phyloP scores from a whole-genome alignment of 2,113 vertebrate genomes.

The Alces alces region DNA sequence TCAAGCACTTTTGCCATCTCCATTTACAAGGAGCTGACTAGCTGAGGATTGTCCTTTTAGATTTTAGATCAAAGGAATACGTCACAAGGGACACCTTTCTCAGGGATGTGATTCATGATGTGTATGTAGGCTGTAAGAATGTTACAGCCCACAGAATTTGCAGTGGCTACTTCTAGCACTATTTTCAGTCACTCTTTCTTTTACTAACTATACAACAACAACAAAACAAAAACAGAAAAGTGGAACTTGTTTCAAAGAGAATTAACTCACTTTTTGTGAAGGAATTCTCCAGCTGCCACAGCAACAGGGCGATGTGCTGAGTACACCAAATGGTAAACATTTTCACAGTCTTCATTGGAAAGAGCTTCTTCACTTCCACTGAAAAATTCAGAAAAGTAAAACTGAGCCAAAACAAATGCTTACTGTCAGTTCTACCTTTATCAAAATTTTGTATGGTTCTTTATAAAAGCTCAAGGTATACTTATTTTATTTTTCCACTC shows the following conservation, averaged over 20 bases:
- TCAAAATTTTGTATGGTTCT: neutral
- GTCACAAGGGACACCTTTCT: neutral
- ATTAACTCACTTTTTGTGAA: conserved; percentile 95
- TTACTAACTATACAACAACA: neutral
- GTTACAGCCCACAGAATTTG: neutral
- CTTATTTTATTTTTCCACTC: neutral
- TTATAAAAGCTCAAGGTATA: conserved; percentile 15
- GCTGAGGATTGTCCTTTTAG: neutral
- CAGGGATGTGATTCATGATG: neutral
- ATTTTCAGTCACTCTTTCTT: neutral
- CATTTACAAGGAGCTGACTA: neutral
- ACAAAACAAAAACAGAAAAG: neutral
- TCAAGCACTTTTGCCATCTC: neutral
- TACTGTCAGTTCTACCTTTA: neutral
- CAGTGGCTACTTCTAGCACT: neutral
- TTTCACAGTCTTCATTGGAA: conserved; percentile 99
- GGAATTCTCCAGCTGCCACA: conserved; percentile 97
- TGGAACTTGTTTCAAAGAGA: neutral
- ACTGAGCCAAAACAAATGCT: conserved; percentile 50
- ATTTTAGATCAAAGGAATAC: neutral
- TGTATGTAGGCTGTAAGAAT: neutral
- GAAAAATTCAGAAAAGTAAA: conserved; percentile 72
- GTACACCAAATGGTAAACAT: conserved; percentile 98
- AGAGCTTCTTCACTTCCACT: conserved; percentile 98
- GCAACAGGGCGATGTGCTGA: conserved; percentile 98